phyloP scores from a whole-genome alignment of 2,888 invertebrate species.

The Acleris cristana region DNA sequence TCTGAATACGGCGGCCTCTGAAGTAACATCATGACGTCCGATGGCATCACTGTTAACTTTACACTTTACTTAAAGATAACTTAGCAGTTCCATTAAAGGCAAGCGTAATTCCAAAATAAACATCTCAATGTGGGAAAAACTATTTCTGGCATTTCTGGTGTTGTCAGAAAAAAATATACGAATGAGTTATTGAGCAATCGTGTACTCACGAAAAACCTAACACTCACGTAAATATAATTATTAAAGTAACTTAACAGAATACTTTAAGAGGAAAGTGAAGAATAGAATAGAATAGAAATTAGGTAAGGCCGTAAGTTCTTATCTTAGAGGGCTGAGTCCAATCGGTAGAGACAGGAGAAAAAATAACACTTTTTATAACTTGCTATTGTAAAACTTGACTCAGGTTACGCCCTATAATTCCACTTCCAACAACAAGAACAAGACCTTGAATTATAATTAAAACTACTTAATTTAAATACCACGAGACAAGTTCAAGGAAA shows the following conservation, averaged over 20 bases:
- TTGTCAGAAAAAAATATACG: neutral
- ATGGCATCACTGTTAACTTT: neutral
- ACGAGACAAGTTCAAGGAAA: slow-evolving; percentile 6
- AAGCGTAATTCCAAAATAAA: neutral
- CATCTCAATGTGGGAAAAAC: neutral
- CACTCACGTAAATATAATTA: no score
- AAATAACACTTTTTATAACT: no score
- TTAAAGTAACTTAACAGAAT: no score
- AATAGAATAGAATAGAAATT: no score
- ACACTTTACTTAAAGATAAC: neutral
- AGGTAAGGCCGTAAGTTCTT: no score
- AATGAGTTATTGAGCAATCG: no score
- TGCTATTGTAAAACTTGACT: neutral
- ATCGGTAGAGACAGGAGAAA: no score
- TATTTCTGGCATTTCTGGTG: neutral
- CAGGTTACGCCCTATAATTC: neutral
- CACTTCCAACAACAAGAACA: neutral
- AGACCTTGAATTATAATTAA: slow-evolving; percentile 6
- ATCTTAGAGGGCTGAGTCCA: no score
- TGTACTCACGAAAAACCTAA: no score
- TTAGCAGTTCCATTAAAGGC: neutral
- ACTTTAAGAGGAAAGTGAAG: no score
- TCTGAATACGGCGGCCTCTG: no score
- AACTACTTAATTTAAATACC: neutral
- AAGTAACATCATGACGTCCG: neutral